Evolutionary conservation across 1,140 invertebrate species (phyloP), one percentile per base, ranked within the genome.

Genomic region (Drosophila baimaii): DNA sequence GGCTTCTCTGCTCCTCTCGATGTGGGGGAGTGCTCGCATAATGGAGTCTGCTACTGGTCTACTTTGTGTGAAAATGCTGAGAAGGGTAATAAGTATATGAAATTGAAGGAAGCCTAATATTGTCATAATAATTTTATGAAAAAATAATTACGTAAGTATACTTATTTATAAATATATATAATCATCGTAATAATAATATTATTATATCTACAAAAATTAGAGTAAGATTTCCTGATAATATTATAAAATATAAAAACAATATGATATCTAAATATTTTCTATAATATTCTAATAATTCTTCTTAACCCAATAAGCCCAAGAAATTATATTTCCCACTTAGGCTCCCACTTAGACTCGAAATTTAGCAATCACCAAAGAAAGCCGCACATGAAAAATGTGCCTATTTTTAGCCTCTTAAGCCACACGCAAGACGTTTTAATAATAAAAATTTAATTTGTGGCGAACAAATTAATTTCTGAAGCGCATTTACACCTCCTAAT

Each of bases 361-460:
- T 64, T 49, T 39, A 44, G 47, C n/a, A 70, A 46, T 25, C 19
- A 55, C 31, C 64, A 70, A 23, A 31, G 51, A 59, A 47, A 35
- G 69, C 59, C 51, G 33, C 37, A n/a, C 46, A 69, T 52, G 57
- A 51, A 43, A 79, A 77, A 69, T 33, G 27, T 25, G 68, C 10
- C 47, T 56, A 71, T 71, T 70, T 57, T 57, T 70, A 78, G 55
- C 59, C 46, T 55, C 65, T 66, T 57, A 65, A 66, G 66, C 80
- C 76, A 88, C 85, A 88, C 83, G 81, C 84, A 64, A 88, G 63
- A 64, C 81, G 79, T 84, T 84, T 88, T 80, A 84, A 88, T 88
- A 89, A 88, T 88, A 89, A 89, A 88, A 90, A 84, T 88, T 89
- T 89, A 89, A 88, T 88, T 88, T 88, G 84, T 90, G 63, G 77